Conservation (phyloP, 2,888 invertebrate species). For the Antheraea assamensis region DNA sequence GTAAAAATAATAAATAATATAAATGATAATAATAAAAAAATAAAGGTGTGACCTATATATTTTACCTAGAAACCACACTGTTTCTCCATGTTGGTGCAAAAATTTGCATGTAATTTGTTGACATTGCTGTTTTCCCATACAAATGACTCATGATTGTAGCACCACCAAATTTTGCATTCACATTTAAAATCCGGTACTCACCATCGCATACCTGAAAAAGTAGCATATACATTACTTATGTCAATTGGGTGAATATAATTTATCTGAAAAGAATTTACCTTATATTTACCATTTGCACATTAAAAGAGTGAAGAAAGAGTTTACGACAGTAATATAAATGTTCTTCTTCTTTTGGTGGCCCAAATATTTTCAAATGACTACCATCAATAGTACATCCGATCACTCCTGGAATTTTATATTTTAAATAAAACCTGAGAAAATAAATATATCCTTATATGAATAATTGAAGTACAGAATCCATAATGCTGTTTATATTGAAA, state of each 20-base stretch:
- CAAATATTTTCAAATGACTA: neutral
- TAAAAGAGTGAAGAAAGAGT: neutral
- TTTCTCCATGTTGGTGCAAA: neutral
- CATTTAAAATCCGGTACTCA: neutral
- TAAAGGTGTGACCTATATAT: too few relatives aligned
- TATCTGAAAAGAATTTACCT: too few relatives aligned
- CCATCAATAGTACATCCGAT: neutral
- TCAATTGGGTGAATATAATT: too few relatives aligned
- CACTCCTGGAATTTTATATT: neutral
- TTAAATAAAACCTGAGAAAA: neutral
- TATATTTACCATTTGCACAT: neutral
- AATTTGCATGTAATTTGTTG: neutral
- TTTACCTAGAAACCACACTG: neutral
- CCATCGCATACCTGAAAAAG: neutral
- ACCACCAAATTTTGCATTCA: neutral
- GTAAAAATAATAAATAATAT: too few relatives aligned
- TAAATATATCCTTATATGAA: neutral
- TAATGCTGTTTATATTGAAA: neutral
- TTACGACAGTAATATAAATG: neutral
- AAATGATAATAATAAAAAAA: too few relatives aligned
- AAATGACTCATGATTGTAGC: neutral
- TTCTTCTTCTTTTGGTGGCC: neutral
- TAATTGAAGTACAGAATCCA: neutral
- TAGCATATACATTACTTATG: neutral
- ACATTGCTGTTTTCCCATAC: neutral